A percentile compares a stretch with the other conserved stretches of the same genome.
These are phyloP conservation scores for Drosophila tani DNA, from an alignment of 1,140 invertebrate species.

Conservation along the genomic window DNA sequence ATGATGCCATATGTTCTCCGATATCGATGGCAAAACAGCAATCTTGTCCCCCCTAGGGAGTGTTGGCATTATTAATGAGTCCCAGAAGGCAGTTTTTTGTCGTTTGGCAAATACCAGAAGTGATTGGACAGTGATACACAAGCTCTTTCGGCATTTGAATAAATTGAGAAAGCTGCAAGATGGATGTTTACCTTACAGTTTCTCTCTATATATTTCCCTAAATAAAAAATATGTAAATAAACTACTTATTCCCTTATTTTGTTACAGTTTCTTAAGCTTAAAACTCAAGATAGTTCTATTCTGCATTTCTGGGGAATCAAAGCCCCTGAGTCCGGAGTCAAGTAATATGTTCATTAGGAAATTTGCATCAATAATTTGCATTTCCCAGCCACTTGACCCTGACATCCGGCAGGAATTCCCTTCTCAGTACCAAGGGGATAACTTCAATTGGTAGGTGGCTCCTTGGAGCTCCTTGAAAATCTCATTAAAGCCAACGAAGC, in stretches of 20 bases:
- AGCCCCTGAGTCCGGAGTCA: background rate
- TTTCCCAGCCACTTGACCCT: slow-evolving; percentile 57
- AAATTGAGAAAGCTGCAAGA: background rate
- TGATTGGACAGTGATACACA: slow-evolving; percentile 6
- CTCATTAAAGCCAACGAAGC: slow-evolving; percentile 63
- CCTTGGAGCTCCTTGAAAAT: slow-evolving; percentile 31
- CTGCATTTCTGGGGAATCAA: background rate
- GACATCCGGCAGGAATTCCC: slow-evolving; percentile 34
- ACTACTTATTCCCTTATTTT: too few relatives aligned
- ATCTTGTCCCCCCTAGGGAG: background rate
- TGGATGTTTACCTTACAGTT: background rate
- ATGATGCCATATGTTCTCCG: slow-evolving; percentile 38
- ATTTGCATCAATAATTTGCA: slow-evolving; percentile 64
- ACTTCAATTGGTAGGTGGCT: slow-evolving; percentile 36
- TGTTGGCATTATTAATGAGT: slow-evolving; percentile 30
- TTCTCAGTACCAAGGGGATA: slow-evolving; percentile 13
- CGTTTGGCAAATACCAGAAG: slow-evolving; percentile 10
- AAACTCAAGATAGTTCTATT: background rate
- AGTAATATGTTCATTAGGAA: slow-evolving; percentile 53
- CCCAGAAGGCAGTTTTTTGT: slow-evolving; percentile 17
- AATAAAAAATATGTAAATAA: background rate
- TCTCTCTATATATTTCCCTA: background rate
- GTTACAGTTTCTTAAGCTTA: background rate
- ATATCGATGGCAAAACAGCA: slow-evolving; percentile 25
- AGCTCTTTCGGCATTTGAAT: slow-evolving; percentile 7